phyloP scores from a whole-genome alignment of 2,888 invertebrate genomes.

The Apodemia zela region DNA sequence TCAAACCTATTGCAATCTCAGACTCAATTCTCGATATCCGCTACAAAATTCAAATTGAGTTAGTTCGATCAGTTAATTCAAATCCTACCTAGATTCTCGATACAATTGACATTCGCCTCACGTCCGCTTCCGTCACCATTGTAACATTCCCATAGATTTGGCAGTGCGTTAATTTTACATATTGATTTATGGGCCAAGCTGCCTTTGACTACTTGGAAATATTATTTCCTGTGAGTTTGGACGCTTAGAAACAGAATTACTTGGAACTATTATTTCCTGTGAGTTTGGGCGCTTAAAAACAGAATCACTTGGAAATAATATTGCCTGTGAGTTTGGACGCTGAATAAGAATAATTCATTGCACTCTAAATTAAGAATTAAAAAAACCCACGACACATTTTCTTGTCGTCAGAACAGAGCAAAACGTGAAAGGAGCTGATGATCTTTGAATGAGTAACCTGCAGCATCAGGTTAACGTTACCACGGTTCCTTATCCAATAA shows the following conservation, averaged over 20 bases:
- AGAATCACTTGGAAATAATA: neutral
- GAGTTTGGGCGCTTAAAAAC: neutral
- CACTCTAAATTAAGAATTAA: too few relatives aligned
- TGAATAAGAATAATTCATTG: neutral
- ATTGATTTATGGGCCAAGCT: neutral
- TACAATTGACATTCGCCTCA: conserved; percentile 7
- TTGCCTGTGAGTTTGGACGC: neutral
- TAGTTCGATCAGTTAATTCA: conserved; percentile 1
- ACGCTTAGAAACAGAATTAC: neutral
- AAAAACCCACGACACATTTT: too few relatives aligned
- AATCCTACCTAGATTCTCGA: neutral
- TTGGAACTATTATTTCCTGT: neutral
- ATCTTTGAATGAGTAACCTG: too few relatives aligned
- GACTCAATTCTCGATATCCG: conserved; percentile 6
- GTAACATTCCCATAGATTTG: neutral
- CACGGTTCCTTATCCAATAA: too few relatives aligned
- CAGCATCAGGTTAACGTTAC: too few relatives aligned
- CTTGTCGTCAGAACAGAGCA: too few relatives aligned
- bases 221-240: neutral
- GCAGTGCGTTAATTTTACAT: neutral
- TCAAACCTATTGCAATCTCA: neutral
- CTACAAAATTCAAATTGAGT: conserved; percentile 11
- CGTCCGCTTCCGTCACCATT: conserved; percentile 5
- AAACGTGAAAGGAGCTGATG: too few relatives aligned
- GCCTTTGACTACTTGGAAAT: neutral